phyloP scores from a whole-genome alignment of 2,797 vertebrate genomes.

The Gephyroberyx darwinii region DNA sequence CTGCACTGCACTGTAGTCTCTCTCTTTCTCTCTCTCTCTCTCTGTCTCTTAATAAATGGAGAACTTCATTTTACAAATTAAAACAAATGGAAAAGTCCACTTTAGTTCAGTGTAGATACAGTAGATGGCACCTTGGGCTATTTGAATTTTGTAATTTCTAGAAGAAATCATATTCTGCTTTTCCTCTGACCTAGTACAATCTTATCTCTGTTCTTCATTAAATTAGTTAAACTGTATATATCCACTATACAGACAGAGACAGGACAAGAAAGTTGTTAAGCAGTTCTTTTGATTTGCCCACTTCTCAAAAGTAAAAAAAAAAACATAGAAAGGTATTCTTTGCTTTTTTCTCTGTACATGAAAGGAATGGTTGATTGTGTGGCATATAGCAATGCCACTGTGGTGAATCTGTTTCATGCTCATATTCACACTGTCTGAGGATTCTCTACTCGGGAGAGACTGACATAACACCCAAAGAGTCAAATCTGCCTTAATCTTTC shows the following conservation, averaged over 20 bases:
- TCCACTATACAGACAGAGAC: neutral
- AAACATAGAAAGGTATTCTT: neutral
- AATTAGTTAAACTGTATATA: neutral
- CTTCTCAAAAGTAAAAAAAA: neutral
- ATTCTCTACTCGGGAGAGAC: conserved; percentile 37
- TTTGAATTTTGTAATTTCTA: conserved; percentile 1
- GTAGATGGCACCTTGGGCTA: neutral
- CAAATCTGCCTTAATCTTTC: conserved; percentile 52
- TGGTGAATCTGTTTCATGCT: conserved; percentile 39
- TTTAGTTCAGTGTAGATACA: conserved; percentile 13
- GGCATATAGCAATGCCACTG: conserved; percentile 11
- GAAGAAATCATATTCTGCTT: neutral
- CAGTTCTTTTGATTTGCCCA: neutral
- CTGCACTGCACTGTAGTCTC: neutral
- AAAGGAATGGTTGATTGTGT: conserved; percentile 19
- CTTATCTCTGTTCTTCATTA: neutral
- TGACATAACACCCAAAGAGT: conserved; percentile 41
- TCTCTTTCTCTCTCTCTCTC: conserved; percentile 30
- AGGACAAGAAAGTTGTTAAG: neutral
- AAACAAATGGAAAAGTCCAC: conserved; percentile 34
- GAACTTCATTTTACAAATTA: conserved; percentile 24
- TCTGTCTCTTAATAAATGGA: neutral
- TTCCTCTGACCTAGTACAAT: neutral
- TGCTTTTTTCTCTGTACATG: neutral
- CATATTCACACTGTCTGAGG: conserved; percentile 13